These are phyloP conservation scores for Brachirus orientalis DNA, from an alignment of 2,113 vertebrate genomes.

Conservation along the genomic window DNA sequence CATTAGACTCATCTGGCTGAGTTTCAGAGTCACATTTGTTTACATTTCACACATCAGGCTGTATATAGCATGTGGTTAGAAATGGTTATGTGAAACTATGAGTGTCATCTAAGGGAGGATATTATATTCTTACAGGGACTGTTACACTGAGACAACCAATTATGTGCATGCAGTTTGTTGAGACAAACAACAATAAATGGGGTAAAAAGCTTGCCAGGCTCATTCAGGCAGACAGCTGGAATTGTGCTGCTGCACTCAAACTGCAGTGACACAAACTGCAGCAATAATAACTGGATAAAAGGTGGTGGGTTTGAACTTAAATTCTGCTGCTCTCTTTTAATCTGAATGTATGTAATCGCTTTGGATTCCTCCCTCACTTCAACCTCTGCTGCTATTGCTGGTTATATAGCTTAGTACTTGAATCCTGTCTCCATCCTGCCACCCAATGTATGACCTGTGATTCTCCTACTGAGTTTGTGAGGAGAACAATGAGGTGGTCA, in stretches of 20 bases:
- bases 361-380: no score
- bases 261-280: conserved; percentile 5
- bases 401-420: no score
- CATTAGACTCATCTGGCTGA: conserved; percentile 19
- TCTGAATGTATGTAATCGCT: no score
- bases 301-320: background rate
- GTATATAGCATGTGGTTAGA: conserved; percentile 15
- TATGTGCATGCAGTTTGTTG: conserved; percentile 12
- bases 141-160: conserved; percentile 18
- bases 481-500: no score
- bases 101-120: background rate
- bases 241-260: conserved; percentile 2
- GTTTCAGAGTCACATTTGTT: conserved; percentile 11
- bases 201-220: conserved; percentile 20
- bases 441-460: no score
- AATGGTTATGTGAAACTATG: conserved; percentile 2
- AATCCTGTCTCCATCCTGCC: no score
- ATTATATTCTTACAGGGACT: background rate
- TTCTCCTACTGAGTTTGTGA: no score
- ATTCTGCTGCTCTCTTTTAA: no score
- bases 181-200: conserved; percentile 18
- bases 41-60: conserved; percentile 20
- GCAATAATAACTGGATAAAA: conserved; percentile 9
- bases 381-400: no score
- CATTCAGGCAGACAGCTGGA: conserved; percentile 7